Percentiles rank a stretch among this genome's conserved stretches.
These are phyloP conservation scores for Mobula hypostoma DNA, from an alignment of 2,113 vertebrate genomes.

Conservation along the genomic window DNA sequence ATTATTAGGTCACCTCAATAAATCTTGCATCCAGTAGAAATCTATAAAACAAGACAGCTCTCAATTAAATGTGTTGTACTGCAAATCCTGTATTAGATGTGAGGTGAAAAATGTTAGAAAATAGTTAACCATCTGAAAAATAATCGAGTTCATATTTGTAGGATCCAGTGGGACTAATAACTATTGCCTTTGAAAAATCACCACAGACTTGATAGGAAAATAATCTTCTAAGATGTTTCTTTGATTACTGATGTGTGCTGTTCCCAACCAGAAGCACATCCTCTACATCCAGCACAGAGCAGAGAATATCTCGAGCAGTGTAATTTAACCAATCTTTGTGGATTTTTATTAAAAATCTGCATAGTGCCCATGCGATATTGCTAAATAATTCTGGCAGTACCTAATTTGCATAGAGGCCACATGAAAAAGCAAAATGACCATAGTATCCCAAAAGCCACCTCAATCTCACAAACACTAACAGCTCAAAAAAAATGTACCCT, in stretches of 20 bases:
- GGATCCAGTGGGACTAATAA: background rate
- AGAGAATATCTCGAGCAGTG: background rate
- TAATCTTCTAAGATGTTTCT: background rate
- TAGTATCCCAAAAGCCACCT: background rate
- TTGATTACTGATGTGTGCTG: background rate
- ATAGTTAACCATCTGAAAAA: slow-evolving; percentile 1
- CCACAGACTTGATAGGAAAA: background rate
- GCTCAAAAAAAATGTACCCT: background rate
- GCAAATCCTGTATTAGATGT: background rate
- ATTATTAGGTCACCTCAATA: background rate
- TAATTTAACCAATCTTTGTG: background rate
- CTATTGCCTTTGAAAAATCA: background rate
- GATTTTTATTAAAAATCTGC: background rate
- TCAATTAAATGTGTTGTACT: background rate
- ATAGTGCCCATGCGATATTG: background rate
- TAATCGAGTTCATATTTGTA: background rate
- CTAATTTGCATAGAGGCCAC: background rate
- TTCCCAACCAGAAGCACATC: background rate
- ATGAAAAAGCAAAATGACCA: background rate
- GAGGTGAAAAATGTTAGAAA: background rate
- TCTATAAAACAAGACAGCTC: background rate
- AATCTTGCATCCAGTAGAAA: background rate
- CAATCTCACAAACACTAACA: background rate
- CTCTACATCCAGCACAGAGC: background rate
- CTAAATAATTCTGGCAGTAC: background rate